phyloP scores from a whole-genome alignment of 2,113 vertebrate species.

The Macquaria australasica region DNA sequence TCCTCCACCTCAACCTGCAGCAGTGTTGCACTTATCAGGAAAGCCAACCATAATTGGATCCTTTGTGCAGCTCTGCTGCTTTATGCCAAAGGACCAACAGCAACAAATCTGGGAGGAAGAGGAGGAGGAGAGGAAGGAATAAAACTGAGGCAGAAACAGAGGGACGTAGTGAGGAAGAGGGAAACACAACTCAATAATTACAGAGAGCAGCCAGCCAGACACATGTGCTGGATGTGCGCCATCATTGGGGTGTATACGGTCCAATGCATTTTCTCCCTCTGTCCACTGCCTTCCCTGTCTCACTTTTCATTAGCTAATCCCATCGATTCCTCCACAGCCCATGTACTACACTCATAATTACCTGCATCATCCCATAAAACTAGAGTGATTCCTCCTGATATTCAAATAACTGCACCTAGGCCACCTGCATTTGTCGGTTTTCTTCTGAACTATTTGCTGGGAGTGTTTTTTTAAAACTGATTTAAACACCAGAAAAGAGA shows the following conservation, averaged over 20 bases:
- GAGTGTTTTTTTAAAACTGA: not conserved
- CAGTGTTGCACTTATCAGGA: conserved; percentile 50
- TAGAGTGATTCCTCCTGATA: not conserved
- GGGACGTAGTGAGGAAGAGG: not conserved
- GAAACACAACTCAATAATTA: conserved; percentile 40
- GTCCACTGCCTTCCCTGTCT: conserved; percentile 4
- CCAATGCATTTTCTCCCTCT: conserved; percentile 18
- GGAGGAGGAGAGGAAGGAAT: not conserved
- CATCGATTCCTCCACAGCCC: not conserved
- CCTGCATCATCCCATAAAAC: not conserved
- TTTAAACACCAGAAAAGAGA: conserved; percentile 4
- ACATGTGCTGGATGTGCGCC: conserved; percentile 28
- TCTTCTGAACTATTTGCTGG: not conserved
- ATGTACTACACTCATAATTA: conserved; percentile 15
- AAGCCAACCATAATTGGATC: conserved; percentile 61
- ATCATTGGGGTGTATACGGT: not conserved
- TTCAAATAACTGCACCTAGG: not conserved
- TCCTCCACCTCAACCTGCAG: conserved; percentile 56
- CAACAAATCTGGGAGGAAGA: conserved; percentile 30
- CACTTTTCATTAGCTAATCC: conserved; percentile 30
- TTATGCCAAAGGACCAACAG: conserved; percentile 35
- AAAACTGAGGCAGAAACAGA: conserved; percentile 5
- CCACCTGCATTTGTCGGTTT: not conserved
- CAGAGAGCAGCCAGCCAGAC: conserved; percentile 31
- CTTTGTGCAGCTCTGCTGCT: conserved; percentile 42